Conservation (phyloP, 2,888 invertebrate species). For the Athrips mouffetella region DNA sequence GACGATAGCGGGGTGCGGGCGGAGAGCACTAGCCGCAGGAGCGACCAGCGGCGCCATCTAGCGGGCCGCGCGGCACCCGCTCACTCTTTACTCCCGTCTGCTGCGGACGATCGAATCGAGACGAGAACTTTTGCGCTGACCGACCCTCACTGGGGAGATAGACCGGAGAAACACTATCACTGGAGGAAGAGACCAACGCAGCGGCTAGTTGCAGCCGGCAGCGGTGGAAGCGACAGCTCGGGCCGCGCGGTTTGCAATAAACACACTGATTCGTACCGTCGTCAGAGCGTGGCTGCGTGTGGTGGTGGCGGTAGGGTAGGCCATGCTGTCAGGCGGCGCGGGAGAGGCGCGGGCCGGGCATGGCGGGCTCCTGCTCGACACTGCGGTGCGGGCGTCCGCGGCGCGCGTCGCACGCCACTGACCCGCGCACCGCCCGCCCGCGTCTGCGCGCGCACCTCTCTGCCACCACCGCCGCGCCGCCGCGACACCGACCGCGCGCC, state of each 20-base stretch:
- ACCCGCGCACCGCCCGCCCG: slow-evolving; percentile 56
- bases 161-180: slow-evolving; percentile 61
- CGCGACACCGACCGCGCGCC: slow-evolving; percentile 37
- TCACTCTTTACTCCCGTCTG: slow-evolving; percentile 64
- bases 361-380: slow-evolving; percentile 76
- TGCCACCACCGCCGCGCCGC: slow-evolving; percentile 50
- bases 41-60: slow-evolving; percentile 74
- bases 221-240: slow-evolving; percentile 28
- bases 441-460: slow-evolving; percentile 39
- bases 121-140: slow-evolving; percentile 57
- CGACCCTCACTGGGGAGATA: slow-evolving; percentile 51
- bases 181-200: slow-evolving; percentile 40
- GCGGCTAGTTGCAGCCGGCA: slow-evolving; percentile 27
- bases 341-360: slow-evolving; percentile 76
- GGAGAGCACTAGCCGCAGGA: slow-evolving; percentile 75
- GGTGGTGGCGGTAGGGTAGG: slow-evolving; percentile 75
- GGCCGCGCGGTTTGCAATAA: slow-evolving; percentile 21
- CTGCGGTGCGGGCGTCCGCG: slow-evolving; percentile 77
- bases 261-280: slow-evolving; percentile 65
- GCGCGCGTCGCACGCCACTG: slow-evolving; percentile 77
- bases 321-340: slow-evolving; percentile 79
- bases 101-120: slow-evolving; percentile 76
- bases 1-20: slow-evolving; percentile 66
- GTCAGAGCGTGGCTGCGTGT: slow-evolving; percentile 78
- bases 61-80: slow-evolving; percentile 69